Evolutionary conservation across 2,113 vertebrate genomes (phyloP), one percentile per base, ranked within the genome.

Genomic region (Anhinga anhinga): DNA sequence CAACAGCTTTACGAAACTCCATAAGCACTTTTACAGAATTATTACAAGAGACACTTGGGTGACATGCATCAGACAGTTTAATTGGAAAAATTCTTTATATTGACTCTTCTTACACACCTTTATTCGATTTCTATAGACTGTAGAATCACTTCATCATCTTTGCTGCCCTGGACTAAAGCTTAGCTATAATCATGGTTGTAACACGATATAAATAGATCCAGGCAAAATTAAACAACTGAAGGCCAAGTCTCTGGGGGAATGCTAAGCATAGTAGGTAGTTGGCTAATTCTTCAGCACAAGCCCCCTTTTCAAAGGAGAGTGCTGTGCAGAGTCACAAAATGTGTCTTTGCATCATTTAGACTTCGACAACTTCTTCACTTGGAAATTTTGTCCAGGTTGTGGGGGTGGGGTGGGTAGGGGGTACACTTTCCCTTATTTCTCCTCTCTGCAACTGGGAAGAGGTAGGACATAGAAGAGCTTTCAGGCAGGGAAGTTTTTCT

Each of bases 161-260:
- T n/a, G 53, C 66, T 93, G 70, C 70, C 85, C 90, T 47, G n/a
- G 38, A 82, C 40, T 49, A 78, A 65, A 85, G 82, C 70, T 87
- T 56, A 74, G 78, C 73, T 76, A 23, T 82, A 93, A 69, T 45
- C 74, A 65, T 18, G 30, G 42, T 18, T 87, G 44, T 94, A 95
- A 94, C 2, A 4, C 0, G 3, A 93, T 82, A 96, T 14, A 86
- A 94, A 88, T 40, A 93, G 72, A 88, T 89, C 38, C 52, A 71
- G 52, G 26, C 47, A 59, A 95, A 91, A 94, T 87, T 15, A 89
- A 96, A 91, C 69, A 87, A 86, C 66, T 65, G 77, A 63, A 97
- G 70, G 78, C 49, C 52, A 72, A 22, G 61, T 36, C 90, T 80
- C 93, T 40, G 22, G 40, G 44, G 86, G 30, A 76, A 49, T 23